Percentiles rank a stretch among this genome's conserved stretches.
These are phyloP conservation scores for Glyphotaelius pellucidus DNA, from an alignment of 2,888 invertebrate genomes.

Conservation along the genomic window DNA sequence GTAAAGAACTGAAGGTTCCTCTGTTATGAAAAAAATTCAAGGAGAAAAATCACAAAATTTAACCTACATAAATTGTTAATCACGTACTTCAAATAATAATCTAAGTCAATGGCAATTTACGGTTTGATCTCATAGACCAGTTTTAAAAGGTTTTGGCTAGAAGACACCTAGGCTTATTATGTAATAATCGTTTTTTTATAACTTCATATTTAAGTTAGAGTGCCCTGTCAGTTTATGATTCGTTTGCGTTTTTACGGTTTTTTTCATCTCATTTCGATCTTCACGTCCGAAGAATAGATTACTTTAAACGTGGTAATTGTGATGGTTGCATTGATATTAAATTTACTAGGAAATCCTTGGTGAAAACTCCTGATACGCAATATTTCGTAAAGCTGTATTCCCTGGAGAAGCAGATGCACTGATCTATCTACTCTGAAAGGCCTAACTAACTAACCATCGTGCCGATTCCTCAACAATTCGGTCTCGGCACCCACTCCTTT, in stretches of 20 bases:
- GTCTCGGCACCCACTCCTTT: too few species aligned
- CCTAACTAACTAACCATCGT: too few species aligned
- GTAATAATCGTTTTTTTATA: background rate
- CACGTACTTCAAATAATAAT: background rate
- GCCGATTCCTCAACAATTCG: too few species aligned
- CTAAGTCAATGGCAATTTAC: background rate
- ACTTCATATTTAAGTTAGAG: background rate
- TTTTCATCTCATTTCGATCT: background rate
- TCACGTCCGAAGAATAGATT: background rate
- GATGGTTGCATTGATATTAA: background rate
- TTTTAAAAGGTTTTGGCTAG: background rate
- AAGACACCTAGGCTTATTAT: background rate
- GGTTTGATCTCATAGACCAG: background rate
- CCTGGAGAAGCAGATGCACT: too few species aligned
- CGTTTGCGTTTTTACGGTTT: background rate
- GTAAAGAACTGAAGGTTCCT: background rate
- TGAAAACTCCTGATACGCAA: background rate
- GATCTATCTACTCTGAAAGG: too few species aligned
- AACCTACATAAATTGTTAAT: background rate
- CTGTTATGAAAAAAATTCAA: background rate
- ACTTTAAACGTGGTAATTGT: background rate
- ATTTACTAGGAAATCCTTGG: background rate
- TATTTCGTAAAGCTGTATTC: background rate
- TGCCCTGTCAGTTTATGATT: background rate
- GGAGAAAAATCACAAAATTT: background rate